These are phyloP conservation scores for Crenichthys baileyi DNA, from an alignment of 2,797 vertebrate genomes.

Conservation along the genomic window DNA sequence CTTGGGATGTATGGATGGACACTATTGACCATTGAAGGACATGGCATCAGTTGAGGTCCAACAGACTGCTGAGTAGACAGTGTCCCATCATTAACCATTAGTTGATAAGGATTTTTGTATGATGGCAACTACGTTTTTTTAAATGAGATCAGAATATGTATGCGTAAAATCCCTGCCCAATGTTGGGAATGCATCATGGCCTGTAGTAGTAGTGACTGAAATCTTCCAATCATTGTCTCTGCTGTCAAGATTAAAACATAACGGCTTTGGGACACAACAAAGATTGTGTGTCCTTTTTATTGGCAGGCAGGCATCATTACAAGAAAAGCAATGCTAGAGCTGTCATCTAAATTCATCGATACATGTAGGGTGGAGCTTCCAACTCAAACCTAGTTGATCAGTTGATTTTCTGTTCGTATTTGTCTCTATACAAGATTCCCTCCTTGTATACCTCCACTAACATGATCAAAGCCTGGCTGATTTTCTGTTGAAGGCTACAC, in stretches of 20 bases:
- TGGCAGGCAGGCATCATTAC: neutral
- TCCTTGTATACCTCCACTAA: neutral
- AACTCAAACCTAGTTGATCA: neutral
- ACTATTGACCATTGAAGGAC: no score
- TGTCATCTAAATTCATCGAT: neutral
- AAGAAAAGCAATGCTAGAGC: neutral
- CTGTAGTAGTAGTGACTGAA: no score
- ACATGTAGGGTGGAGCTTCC: neutral
- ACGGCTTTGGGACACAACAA: neutral
- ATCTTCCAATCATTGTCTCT: neutral
- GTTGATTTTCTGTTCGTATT: neutral
- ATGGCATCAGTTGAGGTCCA: no score
- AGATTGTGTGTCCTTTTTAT: neutral
- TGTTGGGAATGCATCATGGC: no score
- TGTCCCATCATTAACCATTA: no score
- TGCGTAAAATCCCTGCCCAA: no score
- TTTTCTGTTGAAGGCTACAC: neutral
- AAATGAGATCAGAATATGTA: no score
- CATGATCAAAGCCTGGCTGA: neutral
- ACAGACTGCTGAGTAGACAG: no score
- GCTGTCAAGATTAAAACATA: neutral
- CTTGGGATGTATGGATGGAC: no score
- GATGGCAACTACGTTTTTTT: no score
- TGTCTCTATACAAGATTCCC: neutral
- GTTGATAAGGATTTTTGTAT: no score